A percentile compares a stretch with the other conserved stretches of the same genome.
Evolutionary conservation across 2,797 vertebrate genomes (phyloP).

Genomic region (Peromyscus melanophrys): DNA sequence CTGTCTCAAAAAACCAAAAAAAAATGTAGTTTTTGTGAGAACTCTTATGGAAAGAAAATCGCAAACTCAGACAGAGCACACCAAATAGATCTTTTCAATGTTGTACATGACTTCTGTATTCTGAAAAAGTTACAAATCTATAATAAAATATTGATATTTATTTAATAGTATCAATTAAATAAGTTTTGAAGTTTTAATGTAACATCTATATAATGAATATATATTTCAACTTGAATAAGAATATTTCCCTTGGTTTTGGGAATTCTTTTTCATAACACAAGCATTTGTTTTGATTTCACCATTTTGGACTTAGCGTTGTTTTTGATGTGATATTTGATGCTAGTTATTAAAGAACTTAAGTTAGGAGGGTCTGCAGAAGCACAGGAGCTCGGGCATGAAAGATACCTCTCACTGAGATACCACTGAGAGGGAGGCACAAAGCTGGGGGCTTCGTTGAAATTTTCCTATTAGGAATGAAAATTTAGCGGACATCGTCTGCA

Average conservation of each 20-base stretch:
- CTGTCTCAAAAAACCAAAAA: no score
- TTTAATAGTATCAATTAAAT: not conserved
- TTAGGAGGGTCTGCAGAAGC: not conserved
- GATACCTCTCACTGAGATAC: not conserved
- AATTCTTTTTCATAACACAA: not conserved
- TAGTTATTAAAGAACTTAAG: not conserved
- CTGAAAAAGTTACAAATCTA: constrained; percentile 15
- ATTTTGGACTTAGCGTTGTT: not conserved
- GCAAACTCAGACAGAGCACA: not conserved
- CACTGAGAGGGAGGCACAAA: not conserved
- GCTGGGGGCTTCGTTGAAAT: not conserved
- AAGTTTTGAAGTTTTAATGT: not conserved
- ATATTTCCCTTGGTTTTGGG: not conserved
- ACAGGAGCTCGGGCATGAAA: not conserved
- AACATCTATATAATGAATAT: not conserved
- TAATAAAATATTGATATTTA: not conserved
- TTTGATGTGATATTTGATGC: not conserved
- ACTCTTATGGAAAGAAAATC: constrained; percentile 42
- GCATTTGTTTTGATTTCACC: not conserved
- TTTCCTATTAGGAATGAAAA: not conserved
- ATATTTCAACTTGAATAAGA: constrained; percentile 18
- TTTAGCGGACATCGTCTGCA: not conserved
- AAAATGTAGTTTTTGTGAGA: not conserved
- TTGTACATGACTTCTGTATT: not conserved
- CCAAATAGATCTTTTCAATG: not conserved